Conservation (phyloP, 2,797 vertebrate species). For the Smutsia temminckii region DNA sequence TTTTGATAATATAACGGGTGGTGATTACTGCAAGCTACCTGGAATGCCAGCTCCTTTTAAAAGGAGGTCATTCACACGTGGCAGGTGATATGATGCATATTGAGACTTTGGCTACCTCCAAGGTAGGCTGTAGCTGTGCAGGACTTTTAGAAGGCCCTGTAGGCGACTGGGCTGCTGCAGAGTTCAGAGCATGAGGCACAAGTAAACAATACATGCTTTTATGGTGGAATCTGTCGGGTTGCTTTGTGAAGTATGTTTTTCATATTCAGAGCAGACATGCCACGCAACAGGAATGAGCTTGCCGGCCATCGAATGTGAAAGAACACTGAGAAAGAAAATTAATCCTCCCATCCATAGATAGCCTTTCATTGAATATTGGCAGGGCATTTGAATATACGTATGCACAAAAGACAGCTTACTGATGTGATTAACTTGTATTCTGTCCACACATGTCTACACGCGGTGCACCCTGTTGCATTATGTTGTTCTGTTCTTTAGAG, state of each 20-base stretch:
- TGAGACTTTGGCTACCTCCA: background rate
- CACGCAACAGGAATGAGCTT: slow-evolving; percentile 14
- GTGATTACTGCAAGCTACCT: slow-evolving; percentile 22
- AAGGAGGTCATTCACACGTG: background rate
- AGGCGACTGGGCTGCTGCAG: slow-evolving; percentile 20
- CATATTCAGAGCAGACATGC: slow-evolving; percentile 15
- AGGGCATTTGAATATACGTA: background rate
- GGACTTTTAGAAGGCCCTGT: slow-evolving; percentile 4
- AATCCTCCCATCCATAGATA: background rate
- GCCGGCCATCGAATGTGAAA: background rate
- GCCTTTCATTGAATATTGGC: background rate
- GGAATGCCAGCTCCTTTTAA: background rate
- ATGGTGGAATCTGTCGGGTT: slow-evolving; percentile 12
- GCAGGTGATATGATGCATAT: background rate
- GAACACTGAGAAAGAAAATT: background rate
- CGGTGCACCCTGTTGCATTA: background rate
- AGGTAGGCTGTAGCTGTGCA: background rate
- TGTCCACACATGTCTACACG: background rate
- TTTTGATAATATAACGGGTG: background rate
- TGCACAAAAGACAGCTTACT: background rate
- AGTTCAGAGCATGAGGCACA: slow-evolving; percentile 27
- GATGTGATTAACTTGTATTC: background rate
- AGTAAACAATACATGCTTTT: background rate
- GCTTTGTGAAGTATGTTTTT: slow-evolving; percentile 62
- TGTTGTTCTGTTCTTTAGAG: slow-evolving; percentile 40